Evolutionary conservation across 2,113 vertebrate genomes (phyloP).

Genomic region (Dicentrarchus labrax): DNA sequence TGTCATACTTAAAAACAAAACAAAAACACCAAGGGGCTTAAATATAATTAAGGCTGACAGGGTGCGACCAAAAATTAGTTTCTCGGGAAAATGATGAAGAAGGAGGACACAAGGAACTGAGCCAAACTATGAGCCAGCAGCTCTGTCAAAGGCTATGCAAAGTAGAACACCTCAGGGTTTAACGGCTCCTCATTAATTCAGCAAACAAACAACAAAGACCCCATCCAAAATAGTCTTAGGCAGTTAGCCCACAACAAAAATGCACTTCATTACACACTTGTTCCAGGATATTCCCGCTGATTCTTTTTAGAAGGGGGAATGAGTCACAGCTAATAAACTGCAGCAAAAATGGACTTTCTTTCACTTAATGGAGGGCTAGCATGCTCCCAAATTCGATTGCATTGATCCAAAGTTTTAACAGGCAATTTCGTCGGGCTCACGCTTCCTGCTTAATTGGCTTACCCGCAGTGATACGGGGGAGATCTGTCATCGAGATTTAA

Average conservation of each 20-base stretch:
- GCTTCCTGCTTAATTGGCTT: constrained; percentile 74
- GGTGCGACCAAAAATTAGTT: constrained; percentile 58
- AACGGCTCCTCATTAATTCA: constrained; percentile 67
- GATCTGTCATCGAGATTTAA: constrained; percentile 66
- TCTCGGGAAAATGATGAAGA: constrained; percentile 54
- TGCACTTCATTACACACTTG: constrained; percentile 49
- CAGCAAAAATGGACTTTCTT: constrained; percentile 37
- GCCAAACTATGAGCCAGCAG: constrained; percentile 56
- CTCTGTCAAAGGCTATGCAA: constrained; percentile 60
- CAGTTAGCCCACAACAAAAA: constrained; percentile 43
- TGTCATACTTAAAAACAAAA: constrained; percentile 64
- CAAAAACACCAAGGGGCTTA: constrained; percentile 64
- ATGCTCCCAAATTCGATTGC: constrained; percentile 20
- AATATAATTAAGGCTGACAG: constrained; percentile 74
- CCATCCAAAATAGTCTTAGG: constrained; percentile 41
- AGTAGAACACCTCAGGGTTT: constrained; percentile 60
- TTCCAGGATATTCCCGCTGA: constrained; percentile 30
- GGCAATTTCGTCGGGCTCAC: constrained; percentile 48
- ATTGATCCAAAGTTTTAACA: constrained; percentile 68
- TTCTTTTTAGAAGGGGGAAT: constrained; percentile 1
- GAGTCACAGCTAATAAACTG: constrained; percentile 43
- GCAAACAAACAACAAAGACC: constrained; percentile 67
- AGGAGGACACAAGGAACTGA: background rate
- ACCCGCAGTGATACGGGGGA: constrained; percentile 23
- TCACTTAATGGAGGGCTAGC: constrained; percentile 36